These are phyloP conservation scores for Luidia sarsii DNA, from an alignment of 53 echinoderm and acorn worm species.

Conservation along the genomic window DNA sequence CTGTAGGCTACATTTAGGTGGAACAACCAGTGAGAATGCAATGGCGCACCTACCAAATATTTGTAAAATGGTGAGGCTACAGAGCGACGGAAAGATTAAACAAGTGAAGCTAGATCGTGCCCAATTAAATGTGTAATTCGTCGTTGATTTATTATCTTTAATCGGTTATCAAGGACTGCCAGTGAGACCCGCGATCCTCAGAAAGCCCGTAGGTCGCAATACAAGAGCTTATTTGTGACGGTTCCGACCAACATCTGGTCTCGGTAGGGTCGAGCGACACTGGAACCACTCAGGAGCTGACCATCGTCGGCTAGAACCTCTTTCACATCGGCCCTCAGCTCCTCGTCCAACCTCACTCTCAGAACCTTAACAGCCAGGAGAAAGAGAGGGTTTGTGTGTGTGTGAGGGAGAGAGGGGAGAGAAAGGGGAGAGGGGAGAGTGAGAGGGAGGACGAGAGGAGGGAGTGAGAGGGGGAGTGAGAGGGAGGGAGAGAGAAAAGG, in stretches of 20 bases:
- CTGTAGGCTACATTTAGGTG: no score
- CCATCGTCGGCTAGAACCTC: slow-evolving; percentile 71
- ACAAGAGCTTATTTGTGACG: slow-evolving; percentile 54
- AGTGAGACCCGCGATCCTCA: not conserved
- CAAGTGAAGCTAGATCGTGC: no score
- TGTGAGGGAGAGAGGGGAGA: not conserved
- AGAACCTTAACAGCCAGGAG: no score
- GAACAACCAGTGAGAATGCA: no score
- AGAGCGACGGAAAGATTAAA: no score
- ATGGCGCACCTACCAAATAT: no score
- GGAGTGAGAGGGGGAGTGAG: no score
- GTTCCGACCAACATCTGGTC: slow-evolving; percentile 66
- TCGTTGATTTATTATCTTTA: no score
- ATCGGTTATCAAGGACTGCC: not conserved
- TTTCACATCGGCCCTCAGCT: slow-evolving; percentile 54
- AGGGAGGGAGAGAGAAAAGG: no score
- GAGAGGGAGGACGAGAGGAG: not conserved
- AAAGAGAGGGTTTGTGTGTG: no score
- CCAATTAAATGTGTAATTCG: no score
- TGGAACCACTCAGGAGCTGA: slow-evolving; percentile 47
- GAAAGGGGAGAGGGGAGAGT: not conserved
- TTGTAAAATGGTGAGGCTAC: no score
- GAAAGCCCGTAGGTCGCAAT: slow-evolving; percentile 53
- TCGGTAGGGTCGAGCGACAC: slow-evolving; percentile 60
- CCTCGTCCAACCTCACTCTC: slow-evolving; percentile 54